Evolutionary conservation across 1,140 invertebrate genomes (phyloP), one percentile per base, ranked within the genome.

Genomic region (Hormaphis cornu): DNA sequence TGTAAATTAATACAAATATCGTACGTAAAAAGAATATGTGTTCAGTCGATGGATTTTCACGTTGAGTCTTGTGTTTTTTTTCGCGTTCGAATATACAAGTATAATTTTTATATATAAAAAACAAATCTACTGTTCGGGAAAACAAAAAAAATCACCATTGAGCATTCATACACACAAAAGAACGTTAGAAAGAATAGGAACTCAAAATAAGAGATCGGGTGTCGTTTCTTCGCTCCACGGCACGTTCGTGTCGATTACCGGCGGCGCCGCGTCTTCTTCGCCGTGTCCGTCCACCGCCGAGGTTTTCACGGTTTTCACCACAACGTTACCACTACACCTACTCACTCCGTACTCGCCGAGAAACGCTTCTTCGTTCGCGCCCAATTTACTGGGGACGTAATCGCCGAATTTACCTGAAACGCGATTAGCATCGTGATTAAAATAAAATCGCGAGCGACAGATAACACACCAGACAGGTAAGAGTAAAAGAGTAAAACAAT

Each of bases 201-300:
- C 61, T 66, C 61, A 66, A 48, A 66, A 66, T 20, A 66, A 66
- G 61, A 66, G 61, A 66, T 66, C 61, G 18, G 61, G 61, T 35
- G 61, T 66, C 24, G 61, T 66, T 66, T 66, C 61, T 66, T 66
- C 61, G 40, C 61, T 66, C 61, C 61, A 66, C n/a, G 61, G 61
- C 28, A 66, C 61, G 30, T 66, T 50, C 4, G 61, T 22, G 28
- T 66, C 61, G 6, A 66, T 48, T 28, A 33, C 44, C 16, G 61
- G 16, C 26, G 12, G 12, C 5, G 42, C 18, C 42, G 5, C 16
- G 44, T 42, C 40, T 16, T 44, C 28, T 33, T 50, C 61, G 46
- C 22, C 14, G 14, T 50, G 33, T 33, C 50, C 50, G 18, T 66
- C 61, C 6, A 33, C 28, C 14, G 35, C 28, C 14, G 35, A 7